A percentile compares a stretch with the other conserved stretches of the same genome.
Evolutionary conservation across 2,113 vertebrate species (phyloP).

Genomic region (Prionailurus viverrinus): DNA sequence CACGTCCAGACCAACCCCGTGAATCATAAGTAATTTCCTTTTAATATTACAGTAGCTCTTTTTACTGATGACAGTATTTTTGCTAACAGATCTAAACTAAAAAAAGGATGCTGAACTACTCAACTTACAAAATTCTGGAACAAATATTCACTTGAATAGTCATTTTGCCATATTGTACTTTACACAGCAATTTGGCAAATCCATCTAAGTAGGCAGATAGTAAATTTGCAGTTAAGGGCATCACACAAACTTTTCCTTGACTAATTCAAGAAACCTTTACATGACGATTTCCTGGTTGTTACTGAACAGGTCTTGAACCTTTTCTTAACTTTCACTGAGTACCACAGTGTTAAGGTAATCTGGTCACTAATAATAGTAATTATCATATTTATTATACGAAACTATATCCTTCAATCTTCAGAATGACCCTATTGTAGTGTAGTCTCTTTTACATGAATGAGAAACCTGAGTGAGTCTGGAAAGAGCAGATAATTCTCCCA

Average conservation of each 20-base stretch:
- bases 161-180: slow-evolving; percentile 52
- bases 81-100: not conserved
- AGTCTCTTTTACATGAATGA: not conserved
- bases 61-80: slow-evolving; percentile 36
- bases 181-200: slow-evolving; percentile 36
- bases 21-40: not conserved
- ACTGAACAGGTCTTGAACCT: not conserved
- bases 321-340: slow-evolving; percentile 27
- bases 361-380: not conserved
- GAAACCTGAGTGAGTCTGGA: not conserved
- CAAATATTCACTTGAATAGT: not conserved
- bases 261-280: slow-evolving; percentile 10
- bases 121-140: slow-evolving; percentile 23
- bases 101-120: slow-evolving; percentile 46
- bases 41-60: not conserved
- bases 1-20: not conserved
- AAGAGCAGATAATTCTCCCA: not conserved
- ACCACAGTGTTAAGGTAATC: not conserved
- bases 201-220: not conserved
- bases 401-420: not conserved
- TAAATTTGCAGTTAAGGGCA: not conserved
- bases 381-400: not conserved
- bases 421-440: not conserved
- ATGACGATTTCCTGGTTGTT: not conserved
- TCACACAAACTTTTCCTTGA: not conserved